phyloP scores from a whole-genome alignment of 2,888 invertebrate species.

The Mimachlamys varia region DNA sequence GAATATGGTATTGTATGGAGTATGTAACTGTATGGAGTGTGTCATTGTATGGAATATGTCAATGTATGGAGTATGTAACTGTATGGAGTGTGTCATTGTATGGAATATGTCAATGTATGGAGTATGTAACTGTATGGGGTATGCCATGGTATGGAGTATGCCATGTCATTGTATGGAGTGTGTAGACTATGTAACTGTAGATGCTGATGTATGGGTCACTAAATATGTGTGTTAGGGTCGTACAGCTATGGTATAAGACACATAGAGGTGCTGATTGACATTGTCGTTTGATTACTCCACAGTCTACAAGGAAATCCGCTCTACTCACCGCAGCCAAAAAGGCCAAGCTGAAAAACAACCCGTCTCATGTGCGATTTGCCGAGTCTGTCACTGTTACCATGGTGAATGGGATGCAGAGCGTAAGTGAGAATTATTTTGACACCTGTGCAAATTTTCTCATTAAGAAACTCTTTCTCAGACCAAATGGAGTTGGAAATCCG shows the following conservation, averaged over 20 bases:
- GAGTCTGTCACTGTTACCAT: slow-evolving; percentile 82
- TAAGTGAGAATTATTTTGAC: slow-evolving; percentile 62
- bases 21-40: no score
- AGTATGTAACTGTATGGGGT: not conserved
- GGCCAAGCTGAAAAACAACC: slow-evolving; percentile 90
- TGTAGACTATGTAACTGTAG: not conserved
- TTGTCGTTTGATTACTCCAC: slow-evolving; percentile 44
- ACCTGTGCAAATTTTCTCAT: slow-evolving; percentile 17
- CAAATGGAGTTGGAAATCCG: not conserved
- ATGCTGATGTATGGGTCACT: no score
- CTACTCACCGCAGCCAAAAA: slow-evolving; percentile 93
- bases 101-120: not conserved
- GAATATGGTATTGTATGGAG: not conserved
- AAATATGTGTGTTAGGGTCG: no score
- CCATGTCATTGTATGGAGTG: not conserved
- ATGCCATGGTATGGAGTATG: no score
- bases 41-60: not conserved
- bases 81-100: no score
- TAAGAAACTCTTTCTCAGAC: not conserved
- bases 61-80: not conserved
- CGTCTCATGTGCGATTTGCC: slow-evolving; percentile 93
- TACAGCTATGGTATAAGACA: not conserved
- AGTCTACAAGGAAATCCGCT: slow-evolving; percentile 87
- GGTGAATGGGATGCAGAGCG: slow-evolving; percentile 75
- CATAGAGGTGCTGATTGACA: not conserved